Conservation (phyloP, 2,888 invertebrate species). For the Sclerodermus sp. region DNA sequence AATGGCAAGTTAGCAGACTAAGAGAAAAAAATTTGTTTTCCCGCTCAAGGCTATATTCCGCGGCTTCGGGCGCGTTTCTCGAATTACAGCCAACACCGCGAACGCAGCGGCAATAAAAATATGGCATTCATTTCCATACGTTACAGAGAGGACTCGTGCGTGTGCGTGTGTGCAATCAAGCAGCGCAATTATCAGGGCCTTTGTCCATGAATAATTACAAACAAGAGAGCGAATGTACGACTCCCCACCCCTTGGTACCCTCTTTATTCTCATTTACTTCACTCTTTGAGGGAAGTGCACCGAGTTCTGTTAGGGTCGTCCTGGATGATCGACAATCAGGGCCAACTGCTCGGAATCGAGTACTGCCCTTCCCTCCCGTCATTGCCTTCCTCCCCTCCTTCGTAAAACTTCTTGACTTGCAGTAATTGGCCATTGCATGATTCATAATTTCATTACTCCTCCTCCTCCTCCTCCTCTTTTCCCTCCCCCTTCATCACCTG, state of each 20-base stretch:
- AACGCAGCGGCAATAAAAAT: slow-evolving; percentile 30
- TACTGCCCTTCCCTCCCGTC: slow-evolving; percentile 1
- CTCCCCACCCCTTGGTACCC: slow-evolving; percentile 8
- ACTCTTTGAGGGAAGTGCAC: slow-evolving; percentile 4
- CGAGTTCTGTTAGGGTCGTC: too few relatives aligned
- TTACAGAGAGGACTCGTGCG: slow-evolving; percentile 23
- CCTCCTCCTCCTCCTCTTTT: too few relatives aligned
- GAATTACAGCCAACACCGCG: neutral
- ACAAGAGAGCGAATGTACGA: slow-evolving; percentile 33
- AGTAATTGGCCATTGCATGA: too few relatives aligned
- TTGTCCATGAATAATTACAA: slow-evolving; percentile 54
- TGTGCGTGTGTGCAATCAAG: slow-evolving; percentile 45
- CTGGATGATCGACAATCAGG: neutral
- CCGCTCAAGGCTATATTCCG: too few relatives aligned
- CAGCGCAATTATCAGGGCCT: slow-evolving; percentile 51
- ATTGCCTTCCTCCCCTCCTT: too few relatives aligned
- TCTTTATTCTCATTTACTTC: slow-evolving; percentile 25
- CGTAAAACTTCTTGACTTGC: too few relatives aligned
- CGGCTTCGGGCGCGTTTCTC: slow-evolving; percentile 18
- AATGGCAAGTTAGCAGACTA: too few relatives aligned
- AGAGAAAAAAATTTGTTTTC: too few relatives aligned
- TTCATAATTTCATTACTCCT: too few relatives aligned
- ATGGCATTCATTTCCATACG: slow-evolving; percentile 45
- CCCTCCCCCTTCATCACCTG: too few relatives aligned
- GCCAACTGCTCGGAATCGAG: slow-evolving; percentile 35